These are phyloP conservation scores for Polydrusus pterygomalis DNA, from an alignment of 2,888 invertebrate species.

Conservation along the genomic window DNA sequence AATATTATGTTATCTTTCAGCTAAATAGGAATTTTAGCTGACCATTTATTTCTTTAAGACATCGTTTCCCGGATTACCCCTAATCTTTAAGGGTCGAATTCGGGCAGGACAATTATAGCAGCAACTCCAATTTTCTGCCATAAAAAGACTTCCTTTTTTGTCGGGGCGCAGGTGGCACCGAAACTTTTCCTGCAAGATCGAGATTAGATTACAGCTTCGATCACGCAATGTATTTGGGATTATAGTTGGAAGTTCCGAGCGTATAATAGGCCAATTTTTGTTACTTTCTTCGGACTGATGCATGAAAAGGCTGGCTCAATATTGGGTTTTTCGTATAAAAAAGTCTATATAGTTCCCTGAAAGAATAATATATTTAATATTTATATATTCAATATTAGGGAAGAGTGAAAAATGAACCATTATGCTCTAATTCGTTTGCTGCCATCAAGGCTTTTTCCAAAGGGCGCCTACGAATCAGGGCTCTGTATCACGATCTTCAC, in stretches of 20 bases:
- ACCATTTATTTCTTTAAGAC: slow-evolving; percentile 11
- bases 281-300: not conserved
- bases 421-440: no score
- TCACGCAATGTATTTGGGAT: slow-evolving; percentile 29
- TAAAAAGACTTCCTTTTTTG: slow-evolving; percentile 32
- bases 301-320: not conserved
- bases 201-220: slow-evolving; percentile 30
- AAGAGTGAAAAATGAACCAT: no score
- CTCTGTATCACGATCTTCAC: no score
- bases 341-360: no score
- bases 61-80: slow-evolving; percentile 27
- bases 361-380: no score
- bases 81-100: slow-evolving; percentile 40
- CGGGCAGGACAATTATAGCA: slow-evolving; percentile 40
- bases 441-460: no score
- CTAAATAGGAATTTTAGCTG: not conserved
- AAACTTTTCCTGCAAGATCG: slow-evolving; percentile 43
- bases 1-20: not conserved
- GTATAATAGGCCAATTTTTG: slow-evolving; percentile 27
- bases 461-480: no score
- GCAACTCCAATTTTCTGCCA: slow-evolving; percentile 32
- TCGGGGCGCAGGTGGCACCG: slow-evolving; percentile 29
- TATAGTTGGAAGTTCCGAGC: slow-evolving; percentile 21
- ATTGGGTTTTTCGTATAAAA: not conserved
- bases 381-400: no score